These are phyloP conservation scores for Spinibarbus caldwelli DNA, from an alignment of 2,797 vertebrate species.

Conservation along the genomic window DNA sequence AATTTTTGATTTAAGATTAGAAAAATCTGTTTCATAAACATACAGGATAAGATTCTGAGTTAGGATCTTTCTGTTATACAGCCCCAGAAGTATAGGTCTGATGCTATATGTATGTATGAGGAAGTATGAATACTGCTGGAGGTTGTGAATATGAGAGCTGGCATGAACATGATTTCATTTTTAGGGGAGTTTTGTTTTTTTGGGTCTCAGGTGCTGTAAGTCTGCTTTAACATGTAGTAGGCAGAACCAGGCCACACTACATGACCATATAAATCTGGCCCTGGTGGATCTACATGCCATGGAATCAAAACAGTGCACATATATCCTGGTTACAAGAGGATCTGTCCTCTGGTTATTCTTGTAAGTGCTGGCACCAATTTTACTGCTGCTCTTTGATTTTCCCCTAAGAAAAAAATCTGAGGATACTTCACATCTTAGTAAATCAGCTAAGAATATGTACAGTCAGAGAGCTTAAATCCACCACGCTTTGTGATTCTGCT, in stretches of 20 bases:
- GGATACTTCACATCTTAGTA: slow-evolving; percentile 22
- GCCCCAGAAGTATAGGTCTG: not conserved
- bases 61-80: not conserved
- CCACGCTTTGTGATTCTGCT: not conserved
- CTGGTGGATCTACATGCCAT: not conserved
- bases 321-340: slow-evolving; percentile 14
- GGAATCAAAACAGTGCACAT: not conserved
- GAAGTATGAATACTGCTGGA: not conserved
- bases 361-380: slow-evolving; percentile 9
- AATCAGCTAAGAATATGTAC: slow-evolving; percentile 32
- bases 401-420: slow-evolving; percentile 20
- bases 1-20: not conserved
- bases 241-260: not conserved
- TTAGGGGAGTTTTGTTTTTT: too few species aligned
- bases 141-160: not conserved
- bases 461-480: slow-evolving; percentile 30
- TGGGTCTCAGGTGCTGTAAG: not conserved
- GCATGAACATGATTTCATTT: not conserved
- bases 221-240: not conserved
- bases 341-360: slow-evolving; percentile 34
- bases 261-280: not conserved
- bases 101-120: not conserved
- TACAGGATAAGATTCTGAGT: not conserved
- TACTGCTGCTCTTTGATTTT: slow-evolving; percentile 17
- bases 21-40: not conserved